Percentiles rank a stretch among this genome's conserved stretches.
These are phyloP conservation scores for Polyommatus icarus DNA, from an alignment of 2,888 invertebrate genomes.

Conservation along the genomic window DNA sequence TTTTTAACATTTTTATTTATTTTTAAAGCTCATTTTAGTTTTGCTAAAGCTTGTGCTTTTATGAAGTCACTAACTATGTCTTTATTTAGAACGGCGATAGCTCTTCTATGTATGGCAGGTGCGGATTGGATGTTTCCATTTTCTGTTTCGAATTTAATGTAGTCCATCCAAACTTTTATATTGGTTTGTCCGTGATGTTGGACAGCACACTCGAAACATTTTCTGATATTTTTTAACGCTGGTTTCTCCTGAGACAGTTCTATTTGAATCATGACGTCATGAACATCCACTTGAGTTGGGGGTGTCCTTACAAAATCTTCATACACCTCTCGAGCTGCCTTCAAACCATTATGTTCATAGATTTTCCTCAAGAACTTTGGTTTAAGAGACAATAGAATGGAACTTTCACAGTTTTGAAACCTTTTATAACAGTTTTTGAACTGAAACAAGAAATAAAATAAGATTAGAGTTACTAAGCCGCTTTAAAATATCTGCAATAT, in stretches of 20 bases:
- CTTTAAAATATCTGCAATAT: background rate
- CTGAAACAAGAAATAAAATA: slow-evolving; percentile 52
- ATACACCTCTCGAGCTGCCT: slow-evolving; percentile 82
- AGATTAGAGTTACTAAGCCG: background rate
- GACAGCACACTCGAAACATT: slow-evolving; percentile 82
- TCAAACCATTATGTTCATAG: slow-evolving; percentile 71
- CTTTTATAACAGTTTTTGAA: slow-evolving; percentile 61
- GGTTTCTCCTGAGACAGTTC: slow-evolving; percentile 69
- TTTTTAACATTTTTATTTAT: slow-evolving; percentile 33
- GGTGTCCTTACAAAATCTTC: slow-evolving; percentile 78
- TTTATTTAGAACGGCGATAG: slow-evolving; percentile 80
- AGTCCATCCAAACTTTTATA: slow-evolving; percentile 86
- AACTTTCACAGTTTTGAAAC: slow-evolving; percentile 72
- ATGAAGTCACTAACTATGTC: slow-evolving; percentile 77
- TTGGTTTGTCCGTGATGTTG: slow-evolving; percentile 84
- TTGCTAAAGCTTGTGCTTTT: slow-evolving; percentile 72
- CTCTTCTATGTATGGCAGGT: slow-evolving; percentile 81
- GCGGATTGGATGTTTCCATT: slow-evolving; percentile 80
- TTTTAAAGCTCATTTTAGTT: slow-evolving; percentile 34
- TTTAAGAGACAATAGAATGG: slow-evolving; percentile 77
- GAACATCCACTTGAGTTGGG: slow-evolving; percentile 82
- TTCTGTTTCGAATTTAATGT: slow-evolving; percentile 84
- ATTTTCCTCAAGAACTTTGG: slow-evolving; percentile 82
- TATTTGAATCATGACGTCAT: slow-evolving; percentile 82
- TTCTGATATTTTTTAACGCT: slow-evolving; percentile 75